Percentiles rank a stretch among this genome's conserved stretches.
These are phyloP conservation scores for Mallotus villosus DNA, from an alignment of 2,797 vertebrate species.

Conservation along the genomic window DNA sequence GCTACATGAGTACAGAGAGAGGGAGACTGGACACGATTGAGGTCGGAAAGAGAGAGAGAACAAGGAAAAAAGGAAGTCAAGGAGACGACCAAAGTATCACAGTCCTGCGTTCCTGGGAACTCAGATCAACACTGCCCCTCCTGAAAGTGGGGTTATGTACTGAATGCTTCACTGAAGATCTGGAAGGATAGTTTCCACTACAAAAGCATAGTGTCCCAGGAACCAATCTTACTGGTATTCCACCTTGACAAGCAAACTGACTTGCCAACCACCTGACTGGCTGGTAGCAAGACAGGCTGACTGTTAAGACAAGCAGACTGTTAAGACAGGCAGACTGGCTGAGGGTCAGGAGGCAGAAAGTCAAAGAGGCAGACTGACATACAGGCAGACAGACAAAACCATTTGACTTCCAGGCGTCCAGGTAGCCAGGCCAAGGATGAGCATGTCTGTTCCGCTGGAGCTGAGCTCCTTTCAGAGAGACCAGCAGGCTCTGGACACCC, in stretches of 20 bases:
- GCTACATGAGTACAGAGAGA: not conserved
- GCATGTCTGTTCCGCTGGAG: constrained; percentile 71
- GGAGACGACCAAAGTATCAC: not conserved
- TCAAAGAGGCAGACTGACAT: not conserved
- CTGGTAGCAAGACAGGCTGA: not conserved
- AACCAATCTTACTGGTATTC: not conserved
- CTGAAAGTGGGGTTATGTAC: not conserved
- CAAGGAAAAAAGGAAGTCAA: not conserved
- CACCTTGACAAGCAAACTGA: not conserved
- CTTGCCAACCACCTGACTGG: not conserved
- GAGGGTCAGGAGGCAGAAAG: not conserved
- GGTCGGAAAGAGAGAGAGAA: constrained; percentile 2
- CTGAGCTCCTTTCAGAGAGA: constrained; percentile 62
- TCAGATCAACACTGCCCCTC: not conserved
- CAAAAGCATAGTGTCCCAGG: not conserved
- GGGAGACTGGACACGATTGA: constrained; percentile 8
- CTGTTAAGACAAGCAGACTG: not conserved
- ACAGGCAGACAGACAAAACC: not conserved
- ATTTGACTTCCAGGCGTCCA: not conserved
- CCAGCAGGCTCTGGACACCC: constrained; percentile 51
- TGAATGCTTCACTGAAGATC: not conserved
- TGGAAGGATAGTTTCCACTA: not conserved
- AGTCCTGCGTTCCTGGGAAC: not conserved
- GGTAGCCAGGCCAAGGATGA: not conserved
- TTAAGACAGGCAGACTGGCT: not conserved